Conservation (phyloP, 2,113 vertebrate genomes). For the Uria lomvia region DNA sequence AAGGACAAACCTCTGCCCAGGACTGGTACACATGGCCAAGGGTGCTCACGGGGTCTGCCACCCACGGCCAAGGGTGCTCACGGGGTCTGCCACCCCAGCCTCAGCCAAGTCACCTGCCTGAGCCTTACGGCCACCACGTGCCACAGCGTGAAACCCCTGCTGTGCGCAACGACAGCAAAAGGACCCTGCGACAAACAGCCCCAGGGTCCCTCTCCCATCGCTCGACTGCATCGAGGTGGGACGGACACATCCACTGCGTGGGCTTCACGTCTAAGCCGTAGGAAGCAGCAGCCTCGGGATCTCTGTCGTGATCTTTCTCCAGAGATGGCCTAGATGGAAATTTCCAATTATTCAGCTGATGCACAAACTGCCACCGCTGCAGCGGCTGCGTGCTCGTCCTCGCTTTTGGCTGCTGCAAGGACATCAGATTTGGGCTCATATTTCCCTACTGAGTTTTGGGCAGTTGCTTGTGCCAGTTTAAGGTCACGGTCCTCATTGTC, state of each 20-base stretch:
- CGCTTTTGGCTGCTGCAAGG: neutral
- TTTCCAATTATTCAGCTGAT: neutral
- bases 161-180: neutral
- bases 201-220: neutral
- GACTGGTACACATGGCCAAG: neutral
- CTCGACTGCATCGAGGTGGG: neutral
- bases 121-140: fast-evolving
- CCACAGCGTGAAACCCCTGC: fast-evolving
- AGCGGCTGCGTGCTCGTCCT: fast-evolving
- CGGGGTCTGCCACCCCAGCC: neutral
- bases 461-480: neutral
- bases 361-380: neutral
- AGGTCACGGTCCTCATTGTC: neutral
- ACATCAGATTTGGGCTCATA: neutral
- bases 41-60: neutral
- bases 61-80: neutral
- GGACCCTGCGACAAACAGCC: neutral
- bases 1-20: neutral
- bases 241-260: neutral
- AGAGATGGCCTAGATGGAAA: neutral
- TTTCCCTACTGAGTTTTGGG: neutral
- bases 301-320: neutral
- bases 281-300: neutral
- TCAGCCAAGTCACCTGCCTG: neutral
- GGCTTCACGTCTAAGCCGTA: fast-evolving